Evolutionary conservation across 2,888 invertebrate genomes (phyloP).

Genomic region (Malacosoma neustria): DNA sequence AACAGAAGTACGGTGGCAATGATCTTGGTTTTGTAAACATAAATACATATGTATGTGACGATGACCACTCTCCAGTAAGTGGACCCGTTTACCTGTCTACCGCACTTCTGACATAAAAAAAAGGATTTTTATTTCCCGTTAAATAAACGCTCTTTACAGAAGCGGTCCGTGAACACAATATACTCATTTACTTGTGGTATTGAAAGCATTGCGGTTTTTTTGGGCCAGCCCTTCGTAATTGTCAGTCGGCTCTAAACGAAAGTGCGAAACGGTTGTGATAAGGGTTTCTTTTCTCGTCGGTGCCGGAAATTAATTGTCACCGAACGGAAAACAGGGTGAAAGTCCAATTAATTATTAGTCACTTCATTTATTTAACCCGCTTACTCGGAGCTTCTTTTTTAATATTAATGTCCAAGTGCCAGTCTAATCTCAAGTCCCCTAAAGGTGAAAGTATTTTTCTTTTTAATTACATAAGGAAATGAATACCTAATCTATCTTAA

Average conservation of each 20-base stretch:
- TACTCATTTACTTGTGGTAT: conserved; percentile 2
- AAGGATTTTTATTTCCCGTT: conserved; percentile 18
- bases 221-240: conserved; percentile 43
- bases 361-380: conserved; percentile 73
- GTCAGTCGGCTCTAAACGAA: conserved; percentile 49
- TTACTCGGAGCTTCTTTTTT: conserved; percentile 53
- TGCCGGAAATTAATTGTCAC: conserved; percentile 73
- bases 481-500: no score
- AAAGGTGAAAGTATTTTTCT: conserved; percentile 24
- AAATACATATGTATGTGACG: no score
- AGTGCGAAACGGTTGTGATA: conserved; percentile 63
- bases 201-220: conserved; percentile 19
- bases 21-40: no score
- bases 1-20: no score
- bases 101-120: no score
- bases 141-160: conserved; percentile 3
- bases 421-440: conserved; percentile 42
- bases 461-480: conserved; percentile 24
- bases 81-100: no score
- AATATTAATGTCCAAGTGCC: conserved; percentile 59
- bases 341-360: conserved; percentile 74
- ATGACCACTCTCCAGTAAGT: no score
- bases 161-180: conserved; percentile 4
- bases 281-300: conserved; percentile 67
- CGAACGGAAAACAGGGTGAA: conserved; percentile 73